Evolutionary conservation across 2,888 invertebrate genomes (phyloP).

Genomic region (Cryptocephalus primarius): DNA sequence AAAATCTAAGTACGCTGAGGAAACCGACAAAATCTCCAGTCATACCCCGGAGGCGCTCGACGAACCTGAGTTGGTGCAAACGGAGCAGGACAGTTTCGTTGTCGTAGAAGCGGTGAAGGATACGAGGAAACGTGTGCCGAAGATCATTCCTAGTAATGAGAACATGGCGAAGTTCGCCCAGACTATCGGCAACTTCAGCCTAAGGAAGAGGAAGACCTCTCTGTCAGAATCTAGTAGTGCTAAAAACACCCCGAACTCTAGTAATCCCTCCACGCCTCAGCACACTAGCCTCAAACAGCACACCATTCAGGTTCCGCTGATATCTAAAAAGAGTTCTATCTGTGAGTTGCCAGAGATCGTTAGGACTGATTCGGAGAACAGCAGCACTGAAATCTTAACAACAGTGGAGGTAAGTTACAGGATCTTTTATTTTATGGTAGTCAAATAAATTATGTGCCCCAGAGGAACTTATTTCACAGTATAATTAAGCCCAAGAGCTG

Average conservation of each 20-base stretch:
- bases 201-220: conserved; percentile 52
- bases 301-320: conserved; percentile 11
- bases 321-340: conserved; percentile 28
- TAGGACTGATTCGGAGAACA: conserved; percentile 21
- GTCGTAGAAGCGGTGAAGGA: conserved; percentile 20
- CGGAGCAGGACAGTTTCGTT: conserved; percentile 26
- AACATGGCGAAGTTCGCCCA: conserved; percentile 37
- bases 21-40: conserved; percentile 3
- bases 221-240: conserved; percentile 32
- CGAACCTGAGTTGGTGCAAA: conserved; percentile 32
- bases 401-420: conserved; percentile 34
- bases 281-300: conserved; percentile 24
- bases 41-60: conserved; percentile 28
- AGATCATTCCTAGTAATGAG: conserved; percentile 38
- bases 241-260: conserved; percentile 48
- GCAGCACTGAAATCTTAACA: conserved; percentile 13
- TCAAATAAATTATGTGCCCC: no score
- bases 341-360: conserved; percentile 31
- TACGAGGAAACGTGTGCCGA: conserved; percentile 32
- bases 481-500: no score
- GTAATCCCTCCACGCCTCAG: conserved; percentile 48
- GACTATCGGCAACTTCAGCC: conserved; percentile 40
- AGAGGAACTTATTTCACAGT: no score
- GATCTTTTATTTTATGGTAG: no score
- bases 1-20: conserved; percentile 24